Percentiles rank a stretch among this genome's conserved stretches.
These are phyloP conservation scores for Pseudomugil gertrudae DNA, from an alignment of 2,797 vertebrate species.

Conservation along the genomic window DNA sequence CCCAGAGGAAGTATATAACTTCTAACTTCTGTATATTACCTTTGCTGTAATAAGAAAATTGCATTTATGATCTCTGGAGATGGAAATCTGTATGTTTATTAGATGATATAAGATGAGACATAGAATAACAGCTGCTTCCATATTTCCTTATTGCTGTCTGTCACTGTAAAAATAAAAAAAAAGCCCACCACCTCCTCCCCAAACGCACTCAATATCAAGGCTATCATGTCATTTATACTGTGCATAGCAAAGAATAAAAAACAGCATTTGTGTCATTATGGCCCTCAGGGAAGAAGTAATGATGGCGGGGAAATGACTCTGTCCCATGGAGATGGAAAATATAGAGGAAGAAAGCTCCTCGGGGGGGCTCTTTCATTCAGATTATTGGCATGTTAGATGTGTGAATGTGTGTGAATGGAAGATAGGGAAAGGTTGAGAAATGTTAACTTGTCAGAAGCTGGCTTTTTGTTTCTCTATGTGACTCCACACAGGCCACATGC, in stretches of 20 bases:
- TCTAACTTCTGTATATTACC: slow-evolving; percentile 11
- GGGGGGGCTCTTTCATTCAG: slow-evolving; percentile 25
- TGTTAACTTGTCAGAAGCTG: slow-evolving; percentile 24
- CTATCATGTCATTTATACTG: slow-evolving; percentile 37
- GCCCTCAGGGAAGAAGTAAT: slow-evolving; percentile 56
- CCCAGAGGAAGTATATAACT: background rate
- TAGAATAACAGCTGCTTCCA: slow-evolving; percentile 11
- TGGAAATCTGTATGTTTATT: slow-evolving; percentile 26
- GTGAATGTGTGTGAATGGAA: slow-evolving; percentile 14
- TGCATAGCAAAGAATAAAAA: slow-evolving; percentile 36
- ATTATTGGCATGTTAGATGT: slow-evolving; percentile 34
- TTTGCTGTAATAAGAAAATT: slow-evolving; percentile 20
- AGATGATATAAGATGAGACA: slow-evolving; percentile 13
- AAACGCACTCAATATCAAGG: slow-evolving; percentile 25
- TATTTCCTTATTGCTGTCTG: slow-evolving; percentile 26
- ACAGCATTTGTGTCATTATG: slow-evolving; percentile 44
- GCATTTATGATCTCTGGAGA: slow-evolving; percentile 25
- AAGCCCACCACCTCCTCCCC: background rate
- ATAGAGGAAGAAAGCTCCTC: slow-evolving; percentile 44
- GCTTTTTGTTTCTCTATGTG: slow-evolving; percentile 12
- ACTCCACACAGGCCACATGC: background rate
- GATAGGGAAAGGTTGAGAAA: slow-evolving; percentile 10
- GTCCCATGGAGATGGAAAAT: slow-evolving; percentile 49
- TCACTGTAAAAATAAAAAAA: background rate
- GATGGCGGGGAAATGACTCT: slow-evolving; percentile 63